Base-by-base conservation (phyloP, 1,140 invertebrate genomes). In the Rhizoglyphus robini region DNA sequence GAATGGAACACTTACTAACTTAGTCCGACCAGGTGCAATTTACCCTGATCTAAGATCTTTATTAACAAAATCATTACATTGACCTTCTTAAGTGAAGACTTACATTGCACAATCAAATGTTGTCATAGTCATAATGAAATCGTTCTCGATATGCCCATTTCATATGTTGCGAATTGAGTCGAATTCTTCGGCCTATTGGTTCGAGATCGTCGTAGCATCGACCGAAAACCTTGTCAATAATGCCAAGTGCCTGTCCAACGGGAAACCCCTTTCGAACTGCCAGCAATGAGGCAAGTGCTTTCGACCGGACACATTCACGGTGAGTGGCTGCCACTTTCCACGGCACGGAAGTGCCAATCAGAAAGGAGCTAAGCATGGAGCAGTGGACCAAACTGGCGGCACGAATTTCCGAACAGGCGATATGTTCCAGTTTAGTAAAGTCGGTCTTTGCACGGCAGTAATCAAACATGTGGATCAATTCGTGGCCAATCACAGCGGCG, bases 391-490 rank as follows among this genome's bases (percentile, higher is more conserved):
- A 77, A 76, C 93, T 95, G 0, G 91, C 90, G 46, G 78, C 78
- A 62, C 78, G 67, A 48, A 79, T 76, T 77, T 97, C 94, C 0
- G 91, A 92, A 73, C 94, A 97, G 0, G 93, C 93, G 46, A 97
- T 75, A 77, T 97, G 94, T 71, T 95, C 85, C 63, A 93, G 77
- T 74, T 96, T 92, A 69, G 82, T 86, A 69, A 93, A 89, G 74
- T 97, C 86, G 36, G 96, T 73, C 62, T 96, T 83, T 69, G 91
- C 87, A 48, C 83, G 81, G 76, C 93, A 97, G 72, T 85, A 88
- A 75, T 97, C 94, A 76, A 94, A 96, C 88, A 96, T 95, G 75
- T 97, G 94, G 47, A 96, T 85, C 80, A 97, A 82, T 77, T 97
- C 94, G 76, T 97, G 94, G 1, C 84, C 82, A 3, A 97, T 73